Evolutionary conservation across 2,888 invertebrate species (phyloP), one percentile per base, ranked within the genome.

Genomic region (Himalopsyche tibetana): DNA sequence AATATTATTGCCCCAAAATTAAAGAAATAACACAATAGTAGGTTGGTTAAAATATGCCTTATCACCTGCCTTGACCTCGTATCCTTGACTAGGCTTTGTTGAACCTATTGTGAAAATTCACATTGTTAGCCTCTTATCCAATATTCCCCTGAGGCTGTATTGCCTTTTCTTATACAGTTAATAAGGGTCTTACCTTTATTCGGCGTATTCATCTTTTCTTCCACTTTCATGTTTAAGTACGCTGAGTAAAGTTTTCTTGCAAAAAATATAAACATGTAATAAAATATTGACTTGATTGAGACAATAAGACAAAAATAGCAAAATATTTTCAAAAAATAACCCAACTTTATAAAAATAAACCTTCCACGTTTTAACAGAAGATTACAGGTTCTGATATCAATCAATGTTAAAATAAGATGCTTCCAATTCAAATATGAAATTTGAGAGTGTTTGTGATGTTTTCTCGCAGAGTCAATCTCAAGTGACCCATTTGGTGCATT

Each of bases 91-190:
- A 28, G 63, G 63, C 80, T 80, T 80, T 80, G 80, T 80, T 80
- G 38, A 42, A 42, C 42, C 80, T 42, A 40, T 80, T 80, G 80
- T 80, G 80, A 40, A 80, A 80, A 80, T 19, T 63, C n/a, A 63
- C 63, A 63, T 63, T 80, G 42, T 80, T 17, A 80, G 80, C 80
- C n/a, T 80, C 80, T 80, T 80, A 80, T 80, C 40, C 42, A 80
- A 80, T 80, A 80, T 80, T 80, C 80, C 80, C 80, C 36, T 2
- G 42, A 80, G 80, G 80, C 42, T 80, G 40, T 80, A 80, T 80
- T 80, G 80, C 80, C 80, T 80, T 74, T 80, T 63, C 63, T 80
- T 80, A 80, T 80, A 80, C 80, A 80, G 38, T 80, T 80, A 80
- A 80, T 80, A 80, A 40, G 15, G 80, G 80, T 40, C 40, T 80